phyloP scores from a whole-genome alignment of 30 jellyfish, hydroid and myxozoan species.

The Chrysaora quinquecirrha region DNA sequence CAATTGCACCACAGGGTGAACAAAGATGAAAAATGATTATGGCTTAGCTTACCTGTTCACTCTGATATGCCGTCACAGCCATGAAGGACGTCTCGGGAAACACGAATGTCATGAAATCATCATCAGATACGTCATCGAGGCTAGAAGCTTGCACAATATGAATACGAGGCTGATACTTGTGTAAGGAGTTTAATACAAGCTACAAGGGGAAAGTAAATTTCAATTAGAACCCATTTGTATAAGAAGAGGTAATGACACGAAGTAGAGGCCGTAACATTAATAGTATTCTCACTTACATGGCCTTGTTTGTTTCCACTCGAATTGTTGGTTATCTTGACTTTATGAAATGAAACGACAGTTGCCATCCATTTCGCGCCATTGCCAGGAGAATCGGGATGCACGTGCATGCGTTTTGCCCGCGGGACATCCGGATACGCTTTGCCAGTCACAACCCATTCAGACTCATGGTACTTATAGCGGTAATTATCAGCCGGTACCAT shows the following conservation, averaged over 20 bases:
- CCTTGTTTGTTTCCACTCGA: conserved; percentile 48
- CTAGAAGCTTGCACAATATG: conserved; percentile 64
- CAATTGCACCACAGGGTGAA: no score
- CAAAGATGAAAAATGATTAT: no score
- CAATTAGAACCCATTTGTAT: no score
- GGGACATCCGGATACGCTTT: conserved; percentile 94
- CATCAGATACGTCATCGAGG: conserved; percentile 51
- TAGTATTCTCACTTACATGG: conserved; percentile 49
- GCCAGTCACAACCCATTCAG: conserved; percentile 94
- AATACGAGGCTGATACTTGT: conserved; percentile 90
- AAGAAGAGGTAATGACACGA: no score
- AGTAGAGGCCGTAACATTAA: no score
- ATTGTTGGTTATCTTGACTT: conserved; percentile 86
- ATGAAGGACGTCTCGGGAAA: conserved; percentile 92
- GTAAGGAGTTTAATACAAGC: conserved; percentile 84
- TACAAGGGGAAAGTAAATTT: conserved; percentile 23
- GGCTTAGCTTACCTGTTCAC: conserved; percentile 83
- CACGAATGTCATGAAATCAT: conserved; percentile 62
- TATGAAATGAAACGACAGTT: conserved; percentile 81
- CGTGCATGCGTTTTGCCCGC: conserved; percentile 60
- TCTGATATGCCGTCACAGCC: conserved; percentile 95
- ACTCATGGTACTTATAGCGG: conserved; percentile 90
- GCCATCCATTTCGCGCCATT: conserved; percentile 94
- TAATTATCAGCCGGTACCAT: conserved; percentile 82
- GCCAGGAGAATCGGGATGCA: conserved; percentile 88